Percentiles rank a stretch among this genome's conserved stretches.
phyloP scores from a whole-genome alignment of 2,113 vertebrate genomes.

The Pteropus alecto region DNA sequence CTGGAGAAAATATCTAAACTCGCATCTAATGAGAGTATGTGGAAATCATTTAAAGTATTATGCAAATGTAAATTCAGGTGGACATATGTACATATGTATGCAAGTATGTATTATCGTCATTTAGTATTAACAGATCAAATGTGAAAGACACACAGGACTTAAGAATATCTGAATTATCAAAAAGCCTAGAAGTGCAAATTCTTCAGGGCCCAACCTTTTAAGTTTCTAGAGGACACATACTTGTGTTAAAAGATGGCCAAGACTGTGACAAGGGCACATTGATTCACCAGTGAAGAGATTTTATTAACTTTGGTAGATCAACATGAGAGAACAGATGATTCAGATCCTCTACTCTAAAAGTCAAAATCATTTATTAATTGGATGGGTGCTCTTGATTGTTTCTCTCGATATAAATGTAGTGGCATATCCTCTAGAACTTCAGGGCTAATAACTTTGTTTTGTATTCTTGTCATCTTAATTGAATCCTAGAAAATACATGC shows the following conservation, averaged over 20 bases:
- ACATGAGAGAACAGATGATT: not conserved
- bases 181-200: not conserved
- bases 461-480: not conserved
- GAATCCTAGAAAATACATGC: not conserved
- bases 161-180: not conserved
- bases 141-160: not conserved
- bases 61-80: not conserved
- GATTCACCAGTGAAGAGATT: not conserved
- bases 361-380: not conserved
- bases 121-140: slow-evolving; percentile 16
- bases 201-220: not conserved
- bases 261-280: not conserved
- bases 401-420: not conserved
- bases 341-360: not conserved
- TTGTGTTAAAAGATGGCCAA: not conserved
- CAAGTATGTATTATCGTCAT: not conserved
- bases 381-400: not conserved
- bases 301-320: not conserved
- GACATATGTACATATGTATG: not conserved
- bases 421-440: not conserved
- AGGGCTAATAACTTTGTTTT: not conserved
- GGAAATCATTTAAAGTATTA: slow-evolving; percentile 5
- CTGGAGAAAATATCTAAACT: not conserved
- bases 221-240: not conserved
- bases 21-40: not conserved